phyloP scores from a whole-genome alignment of 2,797 vertebrate species.

The Sebastes minor region DNA sequence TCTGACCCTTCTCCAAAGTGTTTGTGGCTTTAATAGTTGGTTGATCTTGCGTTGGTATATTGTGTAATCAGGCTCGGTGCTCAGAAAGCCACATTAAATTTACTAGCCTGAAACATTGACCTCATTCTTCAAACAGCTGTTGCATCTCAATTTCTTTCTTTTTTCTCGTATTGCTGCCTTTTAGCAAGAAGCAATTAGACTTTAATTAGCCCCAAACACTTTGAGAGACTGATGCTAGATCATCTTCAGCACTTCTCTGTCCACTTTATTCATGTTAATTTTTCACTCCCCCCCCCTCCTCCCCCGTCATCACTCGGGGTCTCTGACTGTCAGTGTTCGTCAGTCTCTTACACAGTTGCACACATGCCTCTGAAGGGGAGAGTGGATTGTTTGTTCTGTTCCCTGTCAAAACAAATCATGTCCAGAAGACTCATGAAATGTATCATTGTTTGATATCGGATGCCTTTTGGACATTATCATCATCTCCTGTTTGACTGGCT shows the following conservation, averaged over 20 bases:
- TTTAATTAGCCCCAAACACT: constrained; percentile 16
- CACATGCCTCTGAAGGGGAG: constrained; percentile 17
- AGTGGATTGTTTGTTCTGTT: constrained; percentile 3
- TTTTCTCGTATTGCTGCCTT: constrained; percentile 15
- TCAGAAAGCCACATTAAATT: not conserved
- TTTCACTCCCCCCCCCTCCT: not conserved
- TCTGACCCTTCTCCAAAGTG: constrained; percentile 13
- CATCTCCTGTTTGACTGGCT: constrained; percentile 63
- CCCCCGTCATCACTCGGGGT: not conserved
- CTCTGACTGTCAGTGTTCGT: constrained; percentile 29
- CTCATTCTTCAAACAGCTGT: constrained; percentile 25
- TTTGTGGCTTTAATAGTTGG: not conserved
- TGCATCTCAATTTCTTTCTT: not conserved
- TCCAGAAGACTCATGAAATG: constrained; percentile 60
- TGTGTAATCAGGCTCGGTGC: not conserved
- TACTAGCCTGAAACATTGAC: constrained; percentile 15
- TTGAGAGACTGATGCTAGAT: constrained; percentile 15
- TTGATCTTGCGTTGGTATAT: not conserved
- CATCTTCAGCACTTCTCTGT: constrained; percentile 27
- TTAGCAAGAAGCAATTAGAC: constrained; percentile 23
- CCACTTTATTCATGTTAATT: not conserved
- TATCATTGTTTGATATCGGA: constrained; percentile 62
- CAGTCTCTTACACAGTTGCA: constrained; percentile 15
- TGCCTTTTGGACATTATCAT: constrained; percentile 77
- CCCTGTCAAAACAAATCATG: constrained; percentile 34